Conservation (phyloP, 2,797 vertebrate genomes). For the Lycodopsis pacificus region DNA sequence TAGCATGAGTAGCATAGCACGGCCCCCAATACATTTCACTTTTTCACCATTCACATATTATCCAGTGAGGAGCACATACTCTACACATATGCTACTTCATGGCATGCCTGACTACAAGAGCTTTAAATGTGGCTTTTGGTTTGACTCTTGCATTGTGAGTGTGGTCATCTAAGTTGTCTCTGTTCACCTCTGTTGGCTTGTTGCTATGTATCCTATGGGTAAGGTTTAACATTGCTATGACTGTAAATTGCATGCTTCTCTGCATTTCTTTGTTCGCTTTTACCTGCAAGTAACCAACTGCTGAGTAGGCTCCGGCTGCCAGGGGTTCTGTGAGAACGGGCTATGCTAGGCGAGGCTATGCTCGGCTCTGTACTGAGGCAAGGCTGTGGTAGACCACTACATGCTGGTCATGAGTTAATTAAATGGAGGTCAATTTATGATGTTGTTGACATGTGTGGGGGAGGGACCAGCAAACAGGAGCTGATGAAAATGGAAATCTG, state of each 20-base stretch:
- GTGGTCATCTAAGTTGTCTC: slow-evolving; percentile 3
- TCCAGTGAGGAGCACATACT: neutral
- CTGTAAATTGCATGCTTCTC: slow-evolving; percentile 30
- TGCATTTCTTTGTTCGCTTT: slow-evolving; percentile 40
- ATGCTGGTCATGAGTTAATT: slow-evolving; percentile 66
- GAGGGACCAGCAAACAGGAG: slow-evolving; percentile 29
- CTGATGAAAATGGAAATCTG: slow-evolving; percentile 68
- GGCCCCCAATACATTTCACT: neutral
- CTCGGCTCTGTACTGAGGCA: neutral
- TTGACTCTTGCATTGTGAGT: slow-evolving; percentile 1
- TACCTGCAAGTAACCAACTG: slow-evolving; percentile 46
- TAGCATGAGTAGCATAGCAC: slow-evolving; percentile 22
- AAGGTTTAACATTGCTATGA: slow-evolving; percentile 19
- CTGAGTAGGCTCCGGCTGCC: slow-evolving; percentile 46
- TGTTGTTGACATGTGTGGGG: slow-evolving; percentile 52
- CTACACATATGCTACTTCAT: neutral
- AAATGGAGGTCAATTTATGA: slow-evolving; percentile 78
- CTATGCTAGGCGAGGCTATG: neutral
- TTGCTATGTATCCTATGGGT: slow-evolving; percentile 32
- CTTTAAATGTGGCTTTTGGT: slow-evolving; percentile 7
- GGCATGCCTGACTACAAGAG: neutral
- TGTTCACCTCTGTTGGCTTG: neutral
- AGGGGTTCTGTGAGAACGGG: slow-evolving; percentile 10
- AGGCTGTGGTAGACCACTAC: slow-evolving; percentile 5
- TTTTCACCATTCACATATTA: slow-evolving; percentile 30